Percentiles rank a stretch among this genome's conserved stretches.
Evolutionary conservation across 92 coral and sea anemone species (phyloP).

Genomic region (Parazoanthus swiftii): DNA sequence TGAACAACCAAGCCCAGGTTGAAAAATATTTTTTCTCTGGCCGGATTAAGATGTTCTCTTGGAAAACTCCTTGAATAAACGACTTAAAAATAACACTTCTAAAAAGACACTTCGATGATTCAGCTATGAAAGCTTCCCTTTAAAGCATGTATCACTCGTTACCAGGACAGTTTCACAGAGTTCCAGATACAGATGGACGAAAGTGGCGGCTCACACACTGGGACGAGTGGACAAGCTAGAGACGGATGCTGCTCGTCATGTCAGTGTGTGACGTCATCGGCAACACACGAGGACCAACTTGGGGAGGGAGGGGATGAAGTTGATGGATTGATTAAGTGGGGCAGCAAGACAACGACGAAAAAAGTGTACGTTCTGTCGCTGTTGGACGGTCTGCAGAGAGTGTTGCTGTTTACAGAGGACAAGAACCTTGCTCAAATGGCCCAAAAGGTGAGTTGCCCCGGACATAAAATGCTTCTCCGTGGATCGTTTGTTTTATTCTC

Average conservation of each 20-base stretch:
- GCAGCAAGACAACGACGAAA: slow-evolving; percentile 51
- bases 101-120: too few relatives aligned
- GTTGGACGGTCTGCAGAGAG: slow-evolving; percentile 86
- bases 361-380: slow-evolving; percentile 87
- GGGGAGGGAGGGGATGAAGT: slow-evolving; percentile 58
- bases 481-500: not conserved
- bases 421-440: slow-evolving; percentile 61
- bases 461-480: not conserved
- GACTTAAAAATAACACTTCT: too few relatives aligned
- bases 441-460: slow-evolving; percentile 57
- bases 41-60: too few relatives aligned
- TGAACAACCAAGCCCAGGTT: too few relatives aligned
- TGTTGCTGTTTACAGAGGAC: slow-evolving; percentile 76
- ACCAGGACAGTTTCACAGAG: slow-evolving; percentile 75
- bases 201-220: slow-evolving; percentile 46
- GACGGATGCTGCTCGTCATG: slow-evolving; percentile 32
- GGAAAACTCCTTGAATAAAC: too few relatives aligned
- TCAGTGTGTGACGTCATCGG: slow-evolving; percentile 46
- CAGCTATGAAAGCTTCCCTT: too few relatives aligned
- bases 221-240: slow-evolving; percentile 57
- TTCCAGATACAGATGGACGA: slow-evolving; percentile 58
- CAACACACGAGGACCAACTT: slow-evolving; percentile 38
- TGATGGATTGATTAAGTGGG: slow-evolving; percentile 51
- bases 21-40: too few relatives aligned
- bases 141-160: not conserved